These are phyloP conservation scores for Lucifuga dentata DNA, from an alignment of 2,113 vertebrate genomes.

Conservation along the genomic window DNA sequence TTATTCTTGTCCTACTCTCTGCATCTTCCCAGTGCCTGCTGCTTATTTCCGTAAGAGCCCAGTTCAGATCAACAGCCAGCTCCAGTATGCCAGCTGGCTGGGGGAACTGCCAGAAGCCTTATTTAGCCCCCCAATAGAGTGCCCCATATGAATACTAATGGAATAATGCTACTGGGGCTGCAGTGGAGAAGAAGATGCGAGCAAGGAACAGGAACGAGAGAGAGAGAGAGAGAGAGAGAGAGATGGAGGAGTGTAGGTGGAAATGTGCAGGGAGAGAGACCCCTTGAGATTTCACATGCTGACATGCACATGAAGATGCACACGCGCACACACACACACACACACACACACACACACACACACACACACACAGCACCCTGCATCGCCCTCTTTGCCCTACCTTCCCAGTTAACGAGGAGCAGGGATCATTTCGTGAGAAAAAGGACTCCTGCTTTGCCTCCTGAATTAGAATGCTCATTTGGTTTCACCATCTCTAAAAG, in stretches of 20 bases:
- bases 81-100: slow-evolving; percentile 68
- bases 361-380: slow-evolving; percentile 27
- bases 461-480: slow-evolving; percentile 34
- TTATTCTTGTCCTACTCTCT: slow-evolving; percentile 21
- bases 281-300: slow-evolving; percentile 42
- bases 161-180: slow-evolving; percentile 34
- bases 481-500: slow-evolving; percentile 14
- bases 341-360: slow-evolving; percentile 28
- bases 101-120: slow-evolving; percentile 62
- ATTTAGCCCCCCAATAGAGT: slow-evolving; percentile 38
- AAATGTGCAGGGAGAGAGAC: slow-evolving; percentile 4
- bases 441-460: slow-evolving; percentile 5
- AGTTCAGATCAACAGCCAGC: slow-evolving; percentile 44
- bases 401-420: slow-evolving; percentile 27
- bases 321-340: slow-evolving; percentile 13
- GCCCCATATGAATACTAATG: slow-evolving; percentile 73
- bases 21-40: slow-evolving; percentile 46
- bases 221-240: slow-evolving; percentile 15
- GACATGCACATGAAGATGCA: not conserved
- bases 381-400: slow-evolving; percentile 18
- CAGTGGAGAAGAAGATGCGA: slow-evolving; percentile 38
- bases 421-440: slow-evolving; percentile 27
- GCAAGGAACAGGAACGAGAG: slow-evolving; percentile 28
- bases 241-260: slow-evolving; percentile 20
- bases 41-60: slow-evolving; percentile 65